Base-by-base conservation (phyloP, 2,113 vertebrate genomes). In the Solea solea region DNA sequence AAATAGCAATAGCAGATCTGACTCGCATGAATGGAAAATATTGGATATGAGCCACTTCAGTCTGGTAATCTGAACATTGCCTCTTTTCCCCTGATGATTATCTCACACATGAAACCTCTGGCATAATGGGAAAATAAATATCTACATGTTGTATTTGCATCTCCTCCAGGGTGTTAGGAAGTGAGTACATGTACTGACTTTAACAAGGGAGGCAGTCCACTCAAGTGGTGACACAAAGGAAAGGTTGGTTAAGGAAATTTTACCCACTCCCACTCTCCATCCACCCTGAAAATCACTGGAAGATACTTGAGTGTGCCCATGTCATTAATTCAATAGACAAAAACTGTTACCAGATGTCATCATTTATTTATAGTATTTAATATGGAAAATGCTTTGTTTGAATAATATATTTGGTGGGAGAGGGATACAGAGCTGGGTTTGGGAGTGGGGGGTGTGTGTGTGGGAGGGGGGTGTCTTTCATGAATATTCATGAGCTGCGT, bases 341-440 rank as follows among this genome's bases (percentile, higher is more conserved):
- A 91, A 88, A 89, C 84, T 81, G 88, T 89, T 85, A 89, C 86
- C 85, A 91, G 85, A 90, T 89, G 87, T 90, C 79, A 90, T 92
- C 80, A 91, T 84, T 93, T 92, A 94, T 93, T 93, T 86, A 91
- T 87, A 78, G 81, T 88, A 80, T 92, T 92, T 90, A 94, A 92
- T 86, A 81, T 88, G 69, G 77, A 88, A 91, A 93, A 89, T 83
- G 84, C 82, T 88, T 72, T 54, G 73, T 86, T 72, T 93, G 88
- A 93, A 93, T 94, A 92, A 93, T 93, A 84, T 84, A 92, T 92
- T 88, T 69, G 45, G 76, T 78, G 78, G 71, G 69, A 71, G 76
- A 70, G 78, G 77, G 88, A 79, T 80, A 80, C 51, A 71, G 66
- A 62, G 52, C 48, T 51, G 52, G 69, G 58, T 72, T 84, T 68